phyloP scores from a whole-genome alignment of 1,140 invertebrate genomes.

The Bacillus rossius region DNA sequence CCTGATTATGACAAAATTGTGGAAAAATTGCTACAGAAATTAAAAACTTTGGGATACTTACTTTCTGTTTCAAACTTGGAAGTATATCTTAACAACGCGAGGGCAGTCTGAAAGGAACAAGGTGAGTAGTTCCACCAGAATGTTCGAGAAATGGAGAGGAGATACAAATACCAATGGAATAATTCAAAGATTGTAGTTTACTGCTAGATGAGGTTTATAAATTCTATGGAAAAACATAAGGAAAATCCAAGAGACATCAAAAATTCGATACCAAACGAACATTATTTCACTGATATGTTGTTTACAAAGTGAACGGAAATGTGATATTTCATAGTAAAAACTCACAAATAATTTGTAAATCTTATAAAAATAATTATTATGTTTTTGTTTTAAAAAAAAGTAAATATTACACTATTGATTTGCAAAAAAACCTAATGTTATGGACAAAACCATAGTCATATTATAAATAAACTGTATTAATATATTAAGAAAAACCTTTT shows the following conservation, averaged over 20 bases:
- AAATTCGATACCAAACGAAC: background rate
- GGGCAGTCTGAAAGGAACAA: background rate
- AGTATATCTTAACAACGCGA: background rate
- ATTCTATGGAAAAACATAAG: background rate
- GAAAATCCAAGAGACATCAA: constrained; percentile 1
- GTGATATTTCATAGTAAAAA: background rate
- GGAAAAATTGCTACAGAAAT: background rate
- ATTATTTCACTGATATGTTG: background rate
- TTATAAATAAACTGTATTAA: no score
- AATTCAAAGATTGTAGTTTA: background rate
- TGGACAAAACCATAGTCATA: background rate
- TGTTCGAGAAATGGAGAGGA: background rate
- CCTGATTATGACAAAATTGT: background rate
- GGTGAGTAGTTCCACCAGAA: no score
- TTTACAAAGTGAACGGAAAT: background rate
- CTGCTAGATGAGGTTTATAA: background rate
- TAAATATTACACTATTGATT: constrained; percentile 1
- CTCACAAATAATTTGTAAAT: background rate
- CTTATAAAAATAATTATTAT: no score
- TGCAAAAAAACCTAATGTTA: background rate
- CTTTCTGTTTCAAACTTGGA: background rate
- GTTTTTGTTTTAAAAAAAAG: background rate
- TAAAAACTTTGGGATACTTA: background rate
- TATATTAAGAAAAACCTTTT: no score
- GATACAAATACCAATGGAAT: background rate